Base-by-base conservation (phyloP, 1,140 invertebrate genomes). In the Ctenoplectra terminalis region DNA sequence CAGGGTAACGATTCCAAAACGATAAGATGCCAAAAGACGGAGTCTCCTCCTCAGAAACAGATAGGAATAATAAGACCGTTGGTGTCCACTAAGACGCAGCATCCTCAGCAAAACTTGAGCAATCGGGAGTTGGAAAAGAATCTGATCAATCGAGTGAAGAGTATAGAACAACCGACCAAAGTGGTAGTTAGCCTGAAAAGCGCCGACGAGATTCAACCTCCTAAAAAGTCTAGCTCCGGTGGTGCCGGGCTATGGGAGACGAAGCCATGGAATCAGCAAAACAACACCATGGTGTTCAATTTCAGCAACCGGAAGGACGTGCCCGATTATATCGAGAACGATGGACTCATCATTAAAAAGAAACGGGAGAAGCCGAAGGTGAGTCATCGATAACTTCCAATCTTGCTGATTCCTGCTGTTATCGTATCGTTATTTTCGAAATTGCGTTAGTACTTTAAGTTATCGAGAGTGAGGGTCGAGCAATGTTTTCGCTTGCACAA, bases 321-420 rank as follows among this genome's bases (percentile, higher is more conserved):
- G 84, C 97, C 97, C 64, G 97, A 98, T 95, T 98, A 98, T 93
- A 97, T 98, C 90, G 97, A 97, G 92, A 98, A 98, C 93, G 97
- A 98, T 94, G 97, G 97, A 75, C 94, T 97, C 86, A 95, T 97
- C 73, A 95, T 96, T 74, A 95, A 95, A 84, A 95, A 94, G 90
- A 95, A 95, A 88, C 93, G 95, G 74, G 95, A 96, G 89, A 95
- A 95, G 85, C 95, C 95, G 82, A 97, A 96, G 96, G 97, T 97
- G 90, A 95, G 94, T 92, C 54, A 74, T 26, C 26, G 34, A 40
- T 74, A 26, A 5, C 4, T 20, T 43, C 56, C 15, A n/a, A 76
- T 73, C 48, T 48, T 23, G 2, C 17, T 13, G 1, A 1, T 37
- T 40, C n/a, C 8, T 3, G 11, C 20, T 29, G 2, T 58, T 34